Base-by-base conservation (phyloP, 2,797 vertebrate species). In the Nannoperca obscura region DNA sequence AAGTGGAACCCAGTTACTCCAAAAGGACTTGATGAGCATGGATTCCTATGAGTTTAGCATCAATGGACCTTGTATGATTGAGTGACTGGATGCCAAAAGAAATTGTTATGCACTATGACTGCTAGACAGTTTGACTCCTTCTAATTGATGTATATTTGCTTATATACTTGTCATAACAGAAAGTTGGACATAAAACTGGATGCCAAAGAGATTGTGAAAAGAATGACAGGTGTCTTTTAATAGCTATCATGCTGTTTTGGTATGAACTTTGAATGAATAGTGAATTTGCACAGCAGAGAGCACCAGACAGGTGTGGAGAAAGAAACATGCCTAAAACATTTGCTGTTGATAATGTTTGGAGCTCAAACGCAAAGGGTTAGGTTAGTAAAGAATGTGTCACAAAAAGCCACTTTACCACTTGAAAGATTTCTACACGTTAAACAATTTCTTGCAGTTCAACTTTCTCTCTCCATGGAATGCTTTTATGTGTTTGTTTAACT, bases 1-100 rank as follows among this genome's bases (percentile, higher is more conserved):
- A 95, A 92, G 79, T 96, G 95, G 95, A 95, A 94, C 83, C 95
- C 94, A 13, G 91, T 96, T 17, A 91, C 94, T 80, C 66, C 90
- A 4, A 95, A 94, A 84, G 93, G 92, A 70, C 91, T 96, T 2
- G 95, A 95, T 67, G 95, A 96, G 80, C 95, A 95, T 19, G 94
- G 95, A 42, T 95, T 90, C 83, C 84, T 96, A n/a, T 96, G 89
- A 95, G 75, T 49, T 47, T 8, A 67, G 42, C 67, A 52, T 60
- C 61, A 71, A 44, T 20, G 1, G 12, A 74, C 59, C 20, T 53
- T 58, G 20, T 71, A 19, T 58, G 71, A 80, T 52, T 55, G 52
- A 27, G 50, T 30, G 64, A 85, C 76, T 59, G 54, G 87, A 76
- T 30, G 57, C 68, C 69, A 68, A 65, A 76, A 80, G 17, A 20